These are phyloP conservation scores for Drosophila hamatofila DNA, from an alignment of 2,888 invertebrate genomes.

Conservation along the genomic window DNA sequence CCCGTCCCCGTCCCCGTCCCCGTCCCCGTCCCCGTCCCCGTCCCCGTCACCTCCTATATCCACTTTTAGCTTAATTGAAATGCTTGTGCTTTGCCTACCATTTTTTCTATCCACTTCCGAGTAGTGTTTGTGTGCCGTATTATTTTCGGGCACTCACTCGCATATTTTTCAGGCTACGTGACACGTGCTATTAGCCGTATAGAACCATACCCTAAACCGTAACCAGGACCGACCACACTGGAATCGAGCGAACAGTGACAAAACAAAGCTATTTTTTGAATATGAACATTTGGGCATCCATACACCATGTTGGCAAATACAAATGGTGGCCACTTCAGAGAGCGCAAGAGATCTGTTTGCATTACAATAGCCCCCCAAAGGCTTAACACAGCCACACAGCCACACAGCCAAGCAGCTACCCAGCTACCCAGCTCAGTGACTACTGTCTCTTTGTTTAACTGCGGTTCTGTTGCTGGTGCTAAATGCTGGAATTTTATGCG, in stretches of 20 bases:
- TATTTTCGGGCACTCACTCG: conserved; percentile 62
- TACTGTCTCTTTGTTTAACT: conserved; percentile 20
- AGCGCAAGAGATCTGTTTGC: conserved; percentile 54
- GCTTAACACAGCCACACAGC: conserved; percentile 14
- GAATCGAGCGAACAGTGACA: conserved; percentile 40
- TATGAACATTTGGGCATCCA: conserved; percentile 59
- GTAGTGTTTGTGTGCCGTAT: conserved; percentile 47
- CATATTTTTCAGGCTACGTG: conserved; percentile 71
- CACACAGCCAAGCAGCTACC: conserved; percentile 5
- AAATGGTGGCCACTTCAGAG: conserved; percentile 50
- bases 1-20: not conserved
- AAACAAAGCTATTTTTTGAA: conserved; percentile 70
- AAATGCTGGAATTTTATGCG: conserved; percentile 35
- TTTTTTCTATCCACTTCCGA: conserved; percentile 40
- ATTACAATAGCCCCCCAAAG: conserved; percentile 61
- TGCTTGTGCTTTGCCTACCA: conserved; percentile 50
- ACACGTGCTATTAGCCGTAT: conserved; percentile 52
- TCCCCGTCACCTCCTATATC: not conserved
- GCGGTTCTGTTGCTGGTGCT: conserved; percentile 15
- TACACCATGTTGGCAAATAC: conserved; percentile 38
- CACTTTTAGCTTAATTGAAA: conserved; percentile 71
- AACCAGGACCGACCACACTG: conserved; percentile 15
- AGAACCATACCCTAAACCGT: conserved; percentile 20
- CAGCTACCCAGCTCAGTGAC: conserved; percentile 2
- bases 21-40: not conserved